phyloP scores from a whole-genome alignment of 2,113 vertebrate genomes.

The Pipra filicauda region DNA sequence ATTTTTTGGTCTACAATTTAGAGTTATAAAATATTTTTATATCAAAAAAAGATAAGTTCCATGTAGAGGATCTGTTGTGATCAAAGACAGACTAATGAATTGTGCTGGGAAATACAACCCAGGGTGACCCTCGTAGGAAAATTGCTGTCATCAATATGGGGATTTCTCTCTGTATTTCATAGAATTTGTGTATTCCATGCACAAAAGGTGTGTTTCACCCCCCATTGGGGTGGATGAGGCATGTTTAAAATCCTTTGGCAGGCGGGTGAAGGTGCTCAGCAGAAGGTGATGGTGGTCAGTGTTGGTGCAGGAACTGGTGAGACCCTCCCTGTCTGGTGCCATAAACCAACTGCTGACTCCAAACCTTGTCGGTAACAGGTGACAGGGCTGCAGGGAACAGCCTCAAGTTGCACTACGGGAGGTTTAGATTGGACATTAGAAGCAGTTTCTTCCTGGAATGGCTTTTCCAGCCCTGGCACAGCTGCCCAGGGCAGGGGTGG shows the following conservation, averaged over 20 bases:
- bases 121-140: background rate
- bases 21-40: background rate
- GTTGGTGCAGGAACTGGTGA: fast-evolving
- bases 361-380: fast-evolving
- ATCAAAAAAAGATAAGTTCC: background rate
- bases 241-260: fast-evolving
- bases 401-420: background rate
- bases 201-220: background rate
- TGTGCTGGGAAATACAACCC: background rate
- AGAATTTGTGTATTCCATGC: background rate
- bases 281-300: fast-evolving
- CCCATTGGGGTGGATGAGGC: fast-evolving
- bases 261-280: no score
- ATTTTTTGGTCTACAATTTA: background rate
- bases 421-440: background rate
- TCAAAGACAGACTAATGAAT: background rate
- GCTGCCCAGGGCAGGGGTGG: background rate
- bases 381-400: background rate
- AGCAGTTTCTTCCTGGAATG: background rate
- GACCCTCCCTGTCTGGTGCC: background rate
- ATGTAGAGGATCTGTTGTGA: background rate
- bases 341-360: background rate
- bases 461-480: background rate
- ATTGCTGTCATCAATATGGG: fast-evolving
- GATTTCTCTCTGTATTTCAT: background rate